These are phyloP conservation scores for Geophilus truncorum DNA, from an alignment of 2,888 invertebrate genomes.

Conservation along the genomic window DNA sequence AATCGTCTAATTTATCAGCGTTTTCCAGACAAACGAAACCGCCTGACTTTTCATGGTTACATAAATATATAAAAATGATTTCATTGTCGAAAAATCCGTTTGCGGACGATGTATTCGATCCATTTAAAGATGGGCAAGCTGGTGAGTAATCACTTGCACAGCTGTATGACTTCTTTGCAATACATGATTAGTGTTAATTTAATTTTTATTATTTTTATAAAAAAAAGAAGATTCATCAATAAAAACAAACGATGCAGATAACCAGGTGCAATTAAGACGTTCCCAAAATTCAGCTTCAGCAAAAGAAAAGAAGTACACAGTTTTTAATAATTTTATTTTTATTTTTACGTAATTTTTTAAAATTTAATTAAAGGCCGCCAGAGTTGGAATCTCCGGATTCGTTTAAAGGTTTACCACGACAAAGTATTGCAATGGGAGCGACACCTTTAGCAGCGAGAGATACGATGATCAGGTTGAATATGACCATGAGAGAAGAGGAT, in stretches of 20 bases:
- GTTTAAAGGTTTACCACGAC: constrained; percentile 52
- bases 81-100: constrained; percentile 22
- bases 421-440: constrained; percentile 53
- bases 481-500: constrained; percentile 69
- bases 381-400: constrained; percentile 35
- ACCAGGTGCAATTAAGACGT: constrained; percentile 22
- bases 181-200: neutral
- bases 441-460: constrained; percentile 60
- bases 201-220: neutral
- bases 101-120: constrained; percentile 30
- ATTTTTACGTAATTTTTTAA: too few relatives aligned
- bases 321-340: neutral
- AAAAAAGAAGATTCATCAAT: neutral
- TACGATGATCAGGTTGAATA: constrained; percentile 68
- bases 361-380: neutral
- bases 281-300: neutral
- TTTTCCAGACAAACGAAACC: constrained; percentile 37
- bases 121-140: neutral
- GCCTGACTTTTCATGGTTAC: constrained; percentile 38
- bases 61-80: constrained; percentile 35
- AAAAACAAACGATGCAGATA: constrained; percentile 33
- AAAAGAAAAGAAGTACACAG: neutral
- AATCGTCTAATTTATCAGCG: constrained; percentile 25
- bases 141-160: neutral
- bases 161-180: neutral